These are phyloP conservation scores for Sanderia malayensis DNA, from an alignment of 30 jellyfish, hydroid and myxozoan genomes.

Conservation along the genomic window DNA sequence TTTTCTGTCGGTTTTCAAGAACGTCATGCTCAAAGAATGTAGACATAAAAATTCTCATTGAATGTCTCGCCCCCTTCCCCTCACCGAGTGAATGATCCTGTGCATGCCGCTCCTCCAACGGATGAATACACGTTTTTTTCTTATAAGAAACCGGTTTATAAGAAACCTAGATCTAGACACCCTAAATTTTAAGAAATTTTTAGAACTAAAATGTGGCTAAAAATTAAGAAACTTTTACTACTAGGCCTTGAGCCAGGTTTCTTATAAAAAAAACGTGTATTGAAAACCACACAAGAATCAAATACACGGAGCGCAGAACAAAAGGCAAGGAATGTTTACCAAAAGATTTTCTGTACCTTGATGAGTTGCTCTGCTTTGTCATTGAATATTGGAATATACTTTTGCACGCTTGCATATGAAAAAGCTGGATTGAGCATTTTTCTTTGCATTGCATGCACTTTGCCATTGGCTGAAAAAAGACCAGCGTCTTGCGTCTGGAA, in stretches of 20 bases:
- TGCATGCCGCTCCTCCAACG: no score
- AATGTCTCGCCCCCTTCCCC: no score
- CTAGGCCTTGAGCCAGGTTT: background rate
- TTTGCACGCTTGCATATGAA: slow-evolving; percentile 24
- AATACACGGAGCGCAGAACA: no score
- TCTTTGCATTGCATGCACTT: slow-evolving; percentile 33
- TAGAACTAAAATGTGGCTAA: background rate
- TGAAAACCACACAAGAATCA: no score
- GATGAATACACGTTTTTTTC: no score
- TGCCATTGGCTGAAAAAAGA: slow-evolving; percentile 9
- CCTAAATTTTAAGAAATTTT: background rate
- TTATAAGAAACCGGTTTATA: no score
- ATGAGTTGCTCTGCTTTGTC: slow-evolving; percentile 3
- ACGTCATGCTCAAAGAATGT: no score
- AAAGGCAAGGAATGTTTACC: no score
- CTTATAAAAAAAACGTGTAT: background rate
- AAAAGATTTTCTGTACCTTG: slow-evolving; percentile 1
- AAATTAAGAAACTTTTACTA: background rate
- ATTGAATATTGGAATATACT: slow-evolving; percentile 19
- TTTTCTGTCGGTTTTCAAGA: no score
- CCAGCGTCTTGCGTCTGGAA: background rate
- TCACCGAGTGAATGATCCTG: no score
- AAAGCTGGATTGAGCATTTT: slow-evolving; percentile 29
- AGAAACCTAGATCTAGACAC: no score
- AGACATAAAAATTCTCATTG: no score